Evolutionary conservation across 2,888 invertebrate genomes (phyloP), one percentile per base, ranked within the genome.

Genomic region (Halictus ligatus): DNA sequence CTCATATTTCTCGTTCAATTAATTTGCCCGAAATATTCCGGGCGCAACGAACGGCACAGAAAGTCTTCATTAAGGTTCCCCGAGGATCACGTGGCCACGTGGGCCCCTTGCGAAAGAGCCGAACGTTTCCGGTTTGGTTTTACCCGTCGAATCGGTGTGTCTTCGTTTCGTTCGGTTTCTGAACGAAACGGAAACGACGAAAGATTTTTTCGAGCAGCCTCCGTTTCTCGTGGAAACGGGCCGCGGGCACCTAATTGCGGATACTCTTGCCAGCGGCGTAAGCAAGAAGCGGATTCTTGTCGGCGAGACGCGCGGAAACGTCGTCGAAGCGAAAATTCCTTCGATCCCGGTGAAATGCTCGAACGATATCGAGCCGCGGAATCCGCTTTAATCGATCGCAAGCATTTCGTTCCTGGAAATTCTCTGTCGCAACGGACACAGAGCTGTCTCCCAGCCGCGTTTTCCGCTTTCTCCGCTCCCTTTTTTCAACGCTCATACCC

Each of bases 161-260:
- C 29, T 48, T 75, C 58, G 76, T 76, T 50, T 50, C 40, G 54
- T 35, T 35, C 35, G 35, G 35, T 35, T 35, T 35, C 3, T 35
- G 35, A 80, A 71, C 85, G 71, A 58, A 83, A 71, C 85, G 82
- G 85, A 79, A 80, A 85, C 74, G 72, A 40, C 54, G 80, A 72
- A 48, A 77, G 71, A 77, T 83, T 83, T 82, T 82, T 79, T 77
- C n/a, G n/a, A 81, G 75, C 58, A n/a, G 69, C 72, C 72, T 72
- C n/a, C 77, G 64, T 50, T 81, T 64, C 64, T 46, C 71, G 77
- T 15, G 85, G n/a, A 85, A 84, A 80, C 67, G 64, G 79, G 40
- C 43, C 71, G 54, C 40, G 35, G 71, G 75, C 69, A 54, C 83
- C 74, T 85, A 84, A 86, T 84, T 84, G 80, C 80, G 78, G 80